phyloP scores from a whole-genome alignment of 2,113 vertebrate species.

The Triplophysa tibetana region DNA sequence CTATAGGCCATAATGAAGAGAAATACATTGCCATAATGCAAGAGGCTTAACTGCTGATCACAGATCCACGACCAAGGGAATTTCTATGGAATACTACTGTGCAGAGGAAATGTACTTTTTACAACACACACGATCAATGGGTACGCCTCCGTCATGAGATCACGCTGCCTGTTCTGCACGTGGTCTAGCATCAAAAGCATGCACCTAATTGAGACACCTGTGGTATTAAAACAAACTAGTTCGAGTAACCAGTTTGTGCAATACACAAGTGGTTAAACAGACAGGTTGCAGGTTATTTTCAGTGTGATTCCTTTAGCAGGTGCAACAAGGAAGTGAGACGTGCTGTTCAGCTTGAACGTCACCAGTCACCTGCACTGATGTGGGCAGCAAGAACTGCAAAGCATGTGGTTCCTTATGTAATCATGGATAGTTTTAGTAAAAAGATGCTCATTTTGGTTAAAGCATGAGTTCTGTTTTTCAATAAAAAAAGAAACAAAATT shows the following conservation, averaged over 20 bases:
- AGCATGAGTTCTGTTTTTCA: too few relatives aligned
- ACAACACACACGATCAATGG: not conserved
- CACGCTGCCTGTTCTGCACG: not conserved
- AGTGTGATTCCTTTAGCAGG: slow-evolving; percentile 4
- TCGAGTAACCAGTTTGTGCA: not conserved
- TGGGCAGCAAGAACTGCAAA: not conserved
- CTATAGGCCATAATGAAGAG: slow-evolving; percentile 26
- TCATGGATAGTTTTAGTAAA: too few relatives aligned
- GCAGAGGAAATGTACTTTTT: slow-evolving; percentile 18
- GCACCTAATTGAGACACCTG: not conserved
- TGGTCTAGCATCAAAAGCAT: not conserved
- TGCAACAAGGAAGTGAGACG: not conserved
- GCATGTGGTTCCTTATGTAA: not conserved
- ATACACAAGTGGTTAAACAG: slow-evolving; percentile 6
- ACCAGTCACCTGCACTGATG: too few relatives aligned
- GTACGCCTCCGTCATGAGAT: not conserved
- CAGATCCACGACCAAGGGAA: not conserved
- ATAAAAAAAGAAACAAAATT: too few relatives aligned
- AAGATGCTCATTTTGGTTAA: too few relatives aligned
- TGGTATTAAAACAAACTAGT: not conserved
- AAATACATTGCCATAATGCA: slow-evolving; percentile 30
- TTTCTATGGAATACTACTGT: slow-evolving; percentile 7
- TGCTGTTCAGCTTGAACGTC: not conserved
- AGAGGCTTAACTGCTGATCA: slow-evolving; percentile 28
- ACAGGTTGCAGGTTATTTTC: not conserved